Percentiles rank a stretch among this genome's conserved stretches.
phyloP scores from a whole-genome alignment of 2,888 invertebrate genomes.

The Trissolcus brochymenae region DNA sequence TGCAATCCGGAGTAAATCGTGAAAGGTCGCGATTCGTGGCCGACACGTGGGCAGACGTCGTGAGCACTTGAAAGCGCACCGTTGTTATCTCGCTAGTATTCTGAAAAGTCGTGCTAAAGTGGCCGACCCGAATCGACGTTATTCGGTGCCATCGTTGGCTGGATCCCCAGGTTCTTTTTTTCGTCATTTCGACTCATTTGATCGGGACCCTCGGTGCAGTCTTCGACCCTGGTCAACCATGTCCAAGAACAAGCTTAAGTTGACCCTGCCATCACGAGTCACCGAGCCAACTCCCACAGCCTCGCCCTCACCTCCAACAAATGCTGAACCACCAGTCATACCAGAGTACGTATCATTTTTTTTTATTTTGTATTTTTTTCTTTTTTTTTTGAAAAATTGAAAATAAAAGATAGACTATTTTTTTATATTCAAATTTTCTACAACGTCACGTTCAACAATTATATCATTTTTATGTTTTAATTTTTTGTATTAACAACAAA shows the following conservation, averaged over 20 bases:
- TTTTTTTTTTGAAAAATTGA: too few species aligned
- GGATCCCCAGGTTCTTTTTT: slow-evolving; percentile 11
- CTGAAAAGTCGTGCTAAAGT: slow-evolving; percentile 7
- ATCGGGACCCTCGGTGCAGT: slow-evolving; percentile 15
- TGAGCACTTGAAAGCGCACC: not conserved
- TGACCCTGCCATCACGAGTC: slow-evolving; percentile 92
- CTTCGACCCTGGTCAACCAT: slow-evolving; percentile 76
- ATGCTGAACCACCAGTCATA: slow-evolving; percentile 72
- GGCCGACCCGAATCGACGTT: slow-evolving; percentile 8
- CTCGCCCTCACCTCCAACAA: slow-evolving; percentile 77
- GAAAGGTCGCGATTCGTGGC: not conserved
- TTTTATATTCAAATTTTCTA: too few species aligned
- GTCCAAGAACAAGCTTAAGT: slow-evolving; percentile 94
- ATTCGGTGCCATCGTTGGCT: slow-evolving; percentile 11
- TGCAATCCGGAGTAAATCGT: not conserved
- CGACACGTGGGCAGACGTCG: not conserved
- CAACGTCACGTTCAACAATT: too few species aligned
- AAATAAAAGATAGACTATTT: too few species aligned
- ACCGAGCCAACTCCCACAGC: slow-evolving; percentile 84
- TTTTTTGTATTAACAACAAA: too few species aligned
- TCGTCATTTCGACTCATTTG: slow-evolving; percentile 14
- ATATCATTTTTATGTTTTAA: too few species aligned
- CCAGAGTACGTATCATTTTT: slow-evolving; percentile 68
- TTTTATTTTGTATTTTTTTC: too few species aligned
- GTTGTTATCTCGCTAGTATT: not conserved